A percentile compares a stretch with the other conserved stretches of the same genome.
Conservation (phyloP, 2,888 invertebrate species). For the Xestia rhomboidea region DNA sequence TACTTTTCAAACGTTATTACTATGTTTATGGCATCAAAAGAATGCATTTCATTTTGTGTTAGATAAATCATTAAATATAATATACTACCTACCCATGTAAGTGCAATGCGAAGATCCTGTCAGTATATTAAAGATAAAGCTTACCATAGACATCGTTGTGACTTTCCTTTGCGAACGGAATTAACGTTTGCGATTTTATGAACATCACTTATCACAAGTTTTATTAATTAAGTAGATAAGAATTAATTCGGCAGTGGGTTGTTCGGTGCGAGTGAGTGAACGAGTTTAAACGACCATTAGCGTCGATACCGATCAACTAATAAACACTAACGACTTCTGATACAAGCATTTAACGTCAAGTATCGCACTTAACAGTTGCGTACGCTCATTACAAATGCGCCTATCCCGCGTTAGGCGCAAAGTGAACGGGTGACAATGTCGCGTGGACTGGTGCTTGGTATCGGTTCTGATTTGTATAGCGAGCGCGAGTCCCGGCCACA, state of each 20-base stretch:
- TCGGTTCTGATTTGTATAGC: conserved; percentile 68
- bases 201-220: conserved; percentile 66
- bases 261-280: background rate
- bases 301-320: conserved; percentile 13
- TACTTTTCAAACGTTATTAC: background rate
- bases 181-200: conserved; percentile 30
- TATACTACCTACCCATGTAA: no score
- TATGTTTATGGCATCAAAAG: background rate
- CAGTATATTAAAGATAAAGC: conserved; percentile 48
- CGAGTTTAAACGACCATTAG: background rate
- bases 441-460: conserved; percentile 56
- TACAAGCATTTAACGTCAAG: conserved; percentile 25
- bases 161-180: conserved; percentile 35
- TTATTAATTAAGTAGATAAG: conserved; percentile 18
- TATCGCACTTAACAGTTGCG: conserved; percentile 62
- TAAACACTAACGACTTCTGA: conserved; percentile 44
- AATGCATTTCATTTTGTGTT: background rate
- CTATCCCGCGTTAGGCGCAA: conserved; percentile 57
- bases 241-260: conserved; percentile 4
- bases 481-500: conserved; percentile 47
- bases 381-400: conserved; percentile 66
- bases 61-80: background rate
- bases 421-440: conserved; percentile 50
- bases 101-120: conserved; percentile 7
- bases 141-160: conserved; percentile 49